A percentile compares a stretch with the other conserved stretches of the same genome.
Evolutionary conservation across 2,113 vertebrate genomes (phyloP).

Genomic region (Delphinapterus leucas): DNA sequence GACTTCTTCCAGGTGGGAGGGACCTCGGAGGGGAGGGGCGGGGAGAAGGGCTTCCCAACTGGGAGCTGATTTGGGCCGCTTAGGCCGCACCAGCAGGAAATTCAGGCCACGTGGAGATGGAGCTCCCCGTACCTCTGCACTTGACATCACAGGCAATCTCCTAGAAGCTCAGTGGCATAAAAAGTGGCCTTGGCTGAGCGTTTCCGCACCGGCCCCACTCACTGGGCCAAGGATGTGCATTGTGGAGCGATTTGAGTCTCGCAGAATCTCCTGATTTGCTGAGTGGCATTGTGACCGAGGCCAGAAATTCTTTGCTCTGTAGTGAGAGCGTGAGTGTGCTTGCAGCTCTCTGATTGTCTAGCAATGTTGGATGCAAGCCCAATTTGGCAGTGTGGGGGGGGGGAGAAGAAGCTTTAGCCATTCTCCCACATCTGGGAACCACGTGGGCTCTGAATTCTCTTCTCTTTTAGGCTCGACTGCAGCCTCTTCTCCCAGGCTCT

Average conservation of each 20-base stretch:
- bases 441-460: neutral
- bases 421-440: neutral
- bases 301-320: accelerated
- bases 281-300: neutral
- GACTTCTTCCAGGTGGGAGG: accelerated
- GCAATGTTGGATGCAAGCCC: neutral
- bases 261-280: neutral
- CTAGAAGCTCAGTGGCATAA: accelerated
- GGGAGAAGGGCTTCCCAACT: accelerated
- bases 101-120: accelerated
- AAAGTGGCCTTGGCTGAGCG: accelerated
- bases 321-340: neutral
- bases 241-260: accelerated
- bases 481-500: neutral
- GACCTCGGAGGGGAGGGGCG: accelerated
- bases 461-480: too few relatives aligned
- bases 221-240: accelerated
- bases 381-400: neutral
- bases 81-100: accelerated
- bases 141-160: neutral
- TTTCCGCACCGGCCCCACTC: accelerated
- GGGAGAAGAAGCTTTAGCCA: accelerated
- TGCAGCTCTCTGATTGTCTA: neutral
- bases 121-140: accelerated
- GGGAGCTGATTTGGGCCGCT: accelerated